phyloP scores from a whole-genome alignment of 2,888 invertebrate species.

The Drosophila peninsularis region DNA sequence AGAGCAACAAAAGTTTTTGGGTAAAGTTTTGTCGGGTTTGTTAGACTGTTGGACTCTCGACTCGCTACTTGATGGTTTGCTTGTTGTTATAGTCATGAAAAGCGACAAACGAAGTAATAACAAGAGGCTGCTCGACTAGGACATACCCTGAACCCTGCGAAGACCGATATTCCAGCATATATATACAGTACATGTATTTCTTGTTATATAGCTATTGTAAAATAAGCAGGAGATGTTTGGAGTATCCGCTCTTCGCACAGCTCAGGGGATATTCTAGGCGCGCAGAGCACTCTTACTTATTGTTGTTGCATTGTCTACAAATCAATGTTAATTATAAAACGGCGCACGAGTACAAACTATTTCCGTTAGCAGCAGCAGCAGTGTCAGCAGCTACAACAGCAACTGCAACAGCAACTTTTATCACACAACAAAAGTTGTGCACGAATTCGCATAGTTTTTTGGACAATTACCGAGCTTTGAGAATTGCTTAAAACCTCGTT shows the following conservation, averaged over 20 bases:
- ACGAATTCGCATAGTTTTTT: slow-evolving; percentile 17
- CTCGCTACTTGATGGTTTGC: slow-evolving; percentile 61
- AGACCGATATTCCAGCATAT: too few species aligned
- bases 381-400: neutral
- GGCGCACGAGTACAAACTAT: slow-evolving; percentile 30
- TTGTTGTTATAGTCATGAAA: slow-evolving; percentile 53
- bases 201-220: too few species aligned
- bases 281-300: neutral
- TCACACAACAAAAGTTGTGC: slow-evolving; percentile 22
- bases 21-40: slow-evolving; percentile 46
- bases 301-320: slow-evolving; percentile 35
- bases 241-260: too few species aligned
- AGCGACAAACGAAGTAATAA: slow-evolving; percentile 27
- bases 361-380: slow-evolving; percentile 6
- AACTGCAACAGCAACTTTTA: slow-evolving; percentile 11
- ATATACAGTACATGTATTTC: too few species aligned
- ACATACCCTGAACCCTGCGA: too few species aligned
- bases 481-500: slow-evolving; percentile 25
- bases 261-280: too few species aligned
- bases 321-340: slow-evolving; percentile 55
- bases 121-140: too few species aligned
- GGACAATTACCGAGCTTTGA: slow-evolving; percentile 6
- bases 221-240: too few species aligned
- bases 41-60: slow-evolving; percentile 37
- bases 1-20: slow-evolving; percentile 37